Evolutionary conservation across 2,113 vertebrate species (phyloP), one percentile per base, ranked within the genome.

Genomic region (Tachycineta bicolor): DNA sequence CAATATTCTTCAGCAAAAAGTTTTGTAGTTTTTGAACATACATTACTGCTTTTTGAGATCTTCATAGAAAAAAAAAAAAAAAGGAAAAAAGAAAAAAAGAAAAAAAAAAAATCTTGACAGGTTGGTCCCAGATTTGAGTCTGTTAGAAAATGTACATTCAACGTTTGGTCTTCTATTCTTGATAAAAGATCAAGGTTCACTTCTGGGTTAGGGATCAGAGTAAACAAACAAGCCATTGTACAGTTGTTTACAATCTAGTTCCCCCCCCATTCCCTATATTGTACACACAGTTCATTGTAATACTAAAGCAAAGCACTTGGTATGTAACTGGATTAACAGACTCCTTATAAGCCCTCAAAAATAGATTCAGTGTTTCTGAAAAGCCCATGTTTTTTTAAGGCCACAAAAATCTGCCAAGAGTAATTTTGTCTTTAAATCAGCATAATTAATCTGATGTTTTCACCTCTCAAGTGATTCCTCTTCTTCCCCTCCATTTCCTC

Each of bases 111-210:
- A 90, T 33, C 43, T 93, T 93, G 87, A 94, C 70, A 93, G 92
- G 98, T 99, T 99, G 99, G 98, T 99, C 99, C 98, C 98, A 98
- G 97, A 96, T 96, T 93, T 97, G 96, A 98, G 98, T 98, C 98
- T 95, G 93, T 98, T 98, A 98, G 98, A 98, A 99, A 99, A 98
- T 98, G 98, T 98, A 99, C 99, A 99, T 99, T 99, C 99, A 99
- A 94, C 85, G 97, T 98, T 98, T 98, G 97, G 98, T 97, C 97
- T 98, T 98, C 96, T 96, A 90, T 95, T 94, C 98, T 97, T 97
- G 98, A 97, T 97, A 98, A 98, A 97, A 98, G 94, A 97, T 97
- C 97, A 98, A 97, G 97, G 97, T 98, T 98, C 96, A 95, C 97
- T 98, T 98, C 97, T 97, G 97, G 98, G 98, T 98, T 98, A 96